Evolutionary conservation across 1,140 invertebrate genomes (phyloP).

Genomic region (Leptinotarsa lineolata): DNA sequence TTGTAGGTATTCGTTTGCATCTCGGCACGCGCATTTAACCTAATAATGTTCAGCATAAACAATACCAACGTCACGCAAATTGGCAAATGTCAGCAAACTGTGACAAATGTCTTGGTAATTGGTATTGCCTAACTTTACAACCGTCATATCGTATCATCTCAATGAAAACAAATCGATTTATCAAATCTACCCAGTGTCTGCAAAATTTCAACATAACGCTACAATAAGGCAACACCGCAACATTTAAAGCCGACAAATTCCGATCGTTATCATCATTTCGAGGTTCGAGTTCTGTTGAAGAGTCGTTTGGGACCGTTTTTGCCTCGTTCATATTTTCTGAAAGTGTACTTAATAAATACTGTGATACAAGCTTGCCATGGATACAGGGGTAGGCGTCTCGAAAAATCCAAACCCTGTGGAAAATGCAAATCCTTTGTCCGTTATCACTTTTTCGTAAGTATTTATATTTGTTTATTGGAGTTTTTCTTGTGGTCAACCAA

Average conservation of each 20-base stretch:
- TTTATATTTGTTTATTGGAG: neutral
- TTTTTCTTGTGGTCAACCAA: neutral
- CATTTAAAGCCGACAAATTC: neutral
- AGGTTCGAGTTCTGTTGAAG: neutral
- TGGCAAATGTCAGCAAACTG: no score
- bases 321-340: neutral
- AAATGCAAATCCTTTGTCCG: conserved; percentile 12
- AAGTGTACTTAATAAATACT: conserved; percentile 19
- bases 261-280: conserved; percentile 6
- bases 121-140: no score
- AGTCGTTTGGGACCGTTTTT: neutral
- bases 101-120: no score
- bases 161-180: no score
- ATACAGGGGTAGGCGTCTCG: neutral
- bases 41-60: no score
- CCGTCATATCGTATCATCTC: no score
- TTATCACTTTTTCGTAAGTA: conserved; percentile 13
- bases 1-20: no score
- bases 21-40: no score
- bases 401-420: conserved; percentile 7
- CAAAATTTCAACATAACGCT: no score
- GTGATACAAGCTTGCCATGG: conserved; percentile 4
- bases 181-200: no score
- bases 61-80: no score
- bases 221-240: conserved; percentile 1